These are phyloP conservation scores for Gallinago solitaria DNA, from an alignment of 2,797 vertebrate genomes.

Conservation along the genomic window DNA sequence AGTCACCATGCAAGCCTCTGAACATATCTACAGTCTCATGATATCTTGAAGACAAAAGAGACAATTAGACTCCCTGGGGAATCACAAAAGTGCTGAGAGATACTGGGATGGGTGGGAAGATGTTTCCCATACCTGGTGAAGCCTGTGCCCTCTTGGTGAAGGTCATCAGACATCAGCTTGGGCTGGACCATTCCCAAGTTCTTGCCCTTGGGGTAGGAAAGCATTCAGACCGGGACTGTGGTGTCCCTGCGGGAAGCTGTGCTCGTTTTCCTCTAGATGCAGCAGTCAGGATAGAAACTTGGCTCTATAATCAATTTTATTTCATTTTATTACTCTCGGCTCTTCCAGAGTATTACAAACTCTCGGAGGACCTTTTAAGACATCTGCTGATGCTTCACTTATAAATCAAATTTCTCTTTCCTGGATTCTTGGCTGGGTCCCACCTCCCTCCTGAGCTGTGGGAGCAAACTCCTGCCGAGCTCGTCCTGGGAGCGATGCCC, in stretches of 20 bases:
- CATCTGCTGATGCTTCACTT: conserved; percentile 43
- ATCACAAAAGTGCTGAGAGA: background rate
- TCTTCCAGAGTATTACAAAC: conserved; percentile 24
- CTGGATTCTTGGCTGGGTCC: background rate
- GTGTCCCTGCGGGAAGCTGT: rapidly evolving
- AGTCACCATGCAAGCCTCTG: background rate
- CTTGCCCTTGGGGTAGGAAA: background rate
- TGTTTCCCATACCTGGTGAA: background rate
- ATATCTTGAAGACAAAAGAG: background rate
- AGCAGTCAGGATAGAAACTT: background rate
- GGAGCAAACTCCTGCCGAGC: background rate
- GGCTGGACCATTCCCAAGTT: background rate
- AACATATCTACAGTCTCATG: background rate
- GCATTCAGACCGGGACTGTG: too few species aligned
- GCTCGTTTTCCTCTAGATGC: background rate
- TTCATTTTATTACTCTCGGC: conserved; percentile 50
- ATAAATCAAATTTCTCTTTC: conserved; percentile 43
- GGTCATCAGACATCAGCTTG: background rate
- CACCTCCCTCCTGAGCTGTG: background rate
- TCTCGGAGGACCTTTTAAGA: conserved; percentile 47
- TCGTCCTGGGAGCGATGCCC: rapidly evolving
- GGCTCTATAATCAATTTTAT: conserved; percentile 22
- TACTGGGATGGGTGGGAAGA: background rate
- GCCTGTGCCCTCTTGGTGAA: background rate
- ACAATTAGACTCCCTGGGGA: background rate